These are phyloP conservation scores for Oligia strigilis DNA, from an alignment of 2,888 invertebrate species.

Conservation along the genomic window DNA sequence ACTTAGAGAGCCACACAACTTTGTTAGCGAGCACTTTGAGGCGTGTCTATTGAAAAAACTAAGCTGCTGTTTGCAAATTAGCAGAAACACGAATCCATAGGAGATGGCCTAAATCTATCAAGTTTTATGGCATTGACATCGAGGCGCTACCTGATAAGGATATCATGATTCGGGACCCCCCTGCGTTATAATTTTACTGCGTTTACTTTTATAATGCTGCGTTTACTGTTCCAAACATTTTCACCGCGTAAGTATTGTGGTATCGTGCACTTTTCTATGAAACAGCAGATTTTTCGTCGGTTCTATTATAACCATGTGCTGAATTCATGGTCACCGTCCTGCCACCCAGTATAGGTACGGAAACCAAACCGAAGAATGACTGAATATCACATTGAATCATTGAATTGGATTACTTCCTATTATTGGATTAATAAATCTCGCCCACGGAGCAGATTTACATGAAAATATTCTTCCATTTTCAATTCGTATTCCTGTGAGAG, in stretches of 20 bases:
- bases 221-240: background rate
- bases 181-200: no score
- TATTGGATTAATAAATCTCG: conserved; percentile 4
- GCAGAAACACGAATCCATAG: conserved; percentile 6
- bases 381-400: background rate
- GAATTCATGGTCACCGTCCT: background rate
- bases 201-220: background rate
- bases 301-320: background rate
- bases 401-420: conserved; percentile 8
- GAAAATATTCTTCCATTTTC: conserved; percentile 45
- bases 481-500: conserved; percentile 27
- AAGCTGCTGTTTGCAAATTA: conserved; percentile 42
- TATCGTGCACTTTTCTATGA: background rate
- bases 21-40: conserved; percentile 69
- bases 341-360: no score
- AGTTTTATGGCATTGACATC: background rate
- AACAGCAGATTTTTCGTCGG: background rate
- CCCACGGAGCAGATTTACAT: conserved; percentile 29
- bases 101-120: background rate
- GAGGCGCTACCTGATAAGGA: background rate
- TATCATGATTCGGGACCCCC: background rate
- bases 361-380: background rate
- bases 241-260: background rate
- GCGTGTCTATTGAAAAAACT: conserved; percentile 63
- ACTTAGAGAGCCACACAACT: conserved; percentile 66